A percentile compares a stretch with the other conserved stretches of the same genome.
phyloP scores from a whole-genome alignment of 1,140 invertebrate species.

The Glossosoma conforme region DNA sequence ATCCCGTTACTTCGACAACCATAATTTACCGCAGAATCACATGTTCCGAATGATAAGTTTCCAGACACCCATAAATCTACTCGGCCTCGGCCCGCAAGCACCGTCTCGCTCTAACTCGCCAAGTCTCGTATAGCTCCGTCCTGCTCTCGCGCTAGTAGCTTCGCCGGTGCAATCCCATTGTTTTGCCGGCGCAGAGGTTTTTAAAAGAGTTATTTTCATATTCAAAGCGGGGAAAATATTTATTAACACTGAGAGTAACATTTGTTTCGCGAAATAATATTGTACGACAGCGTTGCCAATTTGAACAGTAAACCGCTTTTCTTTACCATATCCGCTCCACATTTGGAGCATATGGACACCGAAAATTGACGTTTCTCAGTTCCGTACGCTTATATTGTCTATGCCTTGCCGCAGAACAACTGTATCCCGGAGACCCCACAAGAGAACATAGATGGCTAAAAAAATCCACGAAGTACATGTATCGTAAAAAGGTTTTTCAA shows the following conservation, averaged over 20 bases:
- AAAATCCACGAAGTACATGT: no score
- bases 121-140: background rate
- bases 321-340: no score
- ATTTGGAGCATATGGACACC: no score
- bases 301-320: no score
- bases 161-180: slow-evolving; percentile 10
- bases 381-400: no score
- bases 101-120: background rate
- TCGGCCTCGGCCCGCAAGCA: background rate
- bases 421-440: no score
- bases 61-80: slow-evolving; percentile 8
- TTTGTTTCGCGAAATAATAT: no score
- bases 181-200: slow-evolving; percentile 2
- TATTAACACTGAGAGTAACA: slow-evolving; percentile 4
- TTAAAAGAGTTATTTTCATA: slow-evolving; percentile 8
- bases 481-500: no score
- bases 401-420: no score
- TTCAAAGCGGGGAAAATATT: slow-evolving; percentile 15
- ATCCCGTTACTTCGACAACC: background rate
- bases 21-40: slow-evolving; percentile 12
- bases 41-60: slow-evolving; percentile 15
- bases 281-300: no score
- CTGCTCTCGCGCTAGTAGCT: background rate
- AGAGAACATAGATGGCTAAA: no score
- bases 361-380: no score